Evolutionary conservation across 2,888 invertebrate species (phyloP), one percentile per base, ranked within the genome.

Genomic region (Cataglyphis albicans): DNA sequence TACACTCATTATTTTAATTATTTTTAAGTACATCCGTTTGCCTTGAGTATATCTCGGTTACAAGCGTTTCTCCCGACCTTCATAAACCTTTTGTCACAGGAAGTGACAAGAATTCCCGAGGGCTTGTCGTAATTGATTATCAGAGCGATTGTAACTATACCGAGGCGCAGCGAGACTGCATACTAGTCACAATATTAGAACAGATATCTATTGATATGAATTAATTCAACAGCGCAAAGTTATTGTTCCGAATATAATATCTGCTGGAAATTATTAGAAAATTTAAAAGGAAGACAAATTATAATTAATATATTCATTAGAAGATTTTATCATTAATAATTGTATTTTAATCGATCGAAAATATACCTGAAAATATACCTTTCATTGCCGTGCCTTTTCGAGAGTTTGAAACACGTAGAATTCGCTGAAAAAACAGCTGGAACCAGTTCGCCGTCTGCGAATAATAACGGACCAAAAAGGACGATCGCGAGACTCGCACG

Each of bases 371-470:
- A 52, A 52, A n/a, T 29, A 55, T 70, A 44, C 9, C 21, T 41
- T 7, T 29, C 9, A 15, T 63, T 15, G 12, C 18, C 3, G 15
- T 32, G n/a, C 0, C 15, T 32, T 57, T 70, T 29, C n/a, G 15
- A 21, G 57, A 55, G 32, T 15, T 68, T 12, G 38, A 44, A 52
- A 29, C 55, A 29, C 57, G 41, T 12, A 32, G 21, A 25, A 41
- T 44, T 25, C 72, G 70, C 32, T 41, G 57, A 70, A 57, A 48
- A 18, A 29, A 44, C 10, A 38, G 18, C 35, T 64, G 65, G 5
- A 76, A 76, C 78, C 72, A 59, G 72, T 78, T 78, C n/a, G 78
- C 72, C 72, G 44, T 70, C 70, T 78, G 59, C 44, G 57, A 12
- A 21, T 78, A 70, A 78, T 25, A 57, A n/a, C 55, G 9, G 18